Conservation (phyloP, 2,113 vertebrate species). For the Ranitomeya variabilis region DNA sequence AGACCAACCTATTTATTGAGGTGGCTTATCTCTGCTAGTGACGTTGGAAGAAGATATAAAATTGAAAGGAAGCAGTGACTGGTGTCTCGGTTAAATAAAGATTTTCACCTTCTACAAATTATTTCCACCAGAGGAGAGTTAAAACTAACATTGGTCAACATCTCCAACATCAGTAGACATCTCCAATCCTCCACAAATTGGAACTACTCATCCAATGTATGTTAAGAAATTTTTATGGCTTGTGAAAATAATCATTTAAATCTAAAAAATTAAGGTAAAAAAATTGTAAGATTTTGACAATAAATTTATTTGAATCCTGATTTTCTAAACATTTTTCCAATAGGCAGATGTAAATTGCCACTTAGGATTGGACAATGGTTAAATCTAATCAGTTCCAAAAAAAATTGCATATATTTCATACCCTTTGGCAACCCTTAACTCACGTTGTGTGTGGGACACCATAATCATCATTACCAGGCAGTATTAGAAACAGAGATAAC, state of each 20-base stretch:
- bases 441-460: constrained; percentile 74
- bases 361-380: not conserved
- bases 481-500: constrained; percentile 93
- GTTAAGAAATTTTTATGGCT: not conserved
- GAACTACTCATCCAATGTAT: not conserved
- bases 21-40: not conserved
- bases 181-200: not conserved
- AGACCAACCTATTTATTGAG: not conserved
- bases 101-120: too few species aligned
- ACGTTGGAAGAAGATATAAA: not conserved
- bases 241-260: not conserved
- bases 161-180: not conserved
- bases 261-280: not conserved
- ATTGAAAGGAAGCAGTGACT: not conserved
- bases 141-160: not conserved
- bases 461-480: constrained; percentile 99
- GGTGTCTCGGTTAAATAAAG: not conserved
- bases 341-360: not conserved
- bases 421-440: constrained; percentile 54
- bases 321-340: not conserved
- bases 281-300: not conserved
- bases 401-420: not conserved
- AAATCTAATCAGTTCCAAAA: not conserved
- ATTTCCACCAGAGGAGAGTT: too few species aligned
- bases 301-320: not conserved